Percentiles rank a stretch among this genome's conserved stretches.
Conservation (phyloP, 2,113 vertebrate genomes). For the Coreoperca whiteheadi region DNA sequence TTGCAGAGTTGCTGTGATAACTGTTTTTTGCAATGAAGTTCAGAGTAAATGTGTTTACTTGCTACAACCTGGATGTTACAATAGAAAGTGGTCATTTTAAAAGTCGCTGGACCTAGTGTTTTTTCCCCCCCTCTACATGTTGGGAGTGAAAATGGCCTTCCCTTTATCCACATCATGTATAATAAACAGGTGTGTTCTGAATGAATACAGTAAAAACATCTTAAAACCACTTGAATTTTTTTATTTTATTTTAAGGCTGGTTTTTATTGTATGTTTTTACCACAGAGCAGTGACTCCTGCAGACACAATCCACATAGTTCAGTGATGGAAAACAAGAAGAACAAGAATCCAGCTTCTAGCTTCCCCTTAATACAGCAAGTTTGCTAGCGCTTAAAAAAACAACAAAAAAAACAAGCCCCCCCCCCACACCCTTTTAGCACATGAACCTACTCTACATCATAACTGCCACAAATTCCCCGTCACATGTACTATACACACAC, state of each 20-base stretch:
- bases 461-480: conserved; percentile 42
- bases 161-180: background rate
- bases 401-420: too few species aligned
- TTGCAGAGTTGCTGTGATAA: background rate
- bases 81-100: background rate
- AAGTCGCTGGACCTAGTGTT: background rate
- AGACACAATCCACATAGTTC: conserved; percentile 4
- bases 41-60: background rate
- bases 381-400: conserved; percentile 48
- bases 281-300: background rate
- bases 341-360: conserved; percentile 48
- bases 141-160: background rate
- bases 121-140: too few species aligned
- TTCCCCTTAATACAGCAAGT: conserved; percentile 58
- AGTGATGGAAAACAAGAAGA: conserved; percentile 37
- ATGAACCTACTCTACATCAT: conserved; percentile 42
- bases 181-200: background rate
- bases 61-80: background rate
- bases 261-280: background rate
- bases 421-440: conserved; percentile 12
- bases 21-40: background rate
- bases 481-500: background rate
- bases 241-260: background rate
- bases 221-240: background rate
- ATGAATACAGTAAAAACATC: background rate